These are phyloP conservation scores for Sternarchorhynchus goeldii DNA, from an alignment of 2,797 vertebrate species.

Conservation along the genomic window DNA sequence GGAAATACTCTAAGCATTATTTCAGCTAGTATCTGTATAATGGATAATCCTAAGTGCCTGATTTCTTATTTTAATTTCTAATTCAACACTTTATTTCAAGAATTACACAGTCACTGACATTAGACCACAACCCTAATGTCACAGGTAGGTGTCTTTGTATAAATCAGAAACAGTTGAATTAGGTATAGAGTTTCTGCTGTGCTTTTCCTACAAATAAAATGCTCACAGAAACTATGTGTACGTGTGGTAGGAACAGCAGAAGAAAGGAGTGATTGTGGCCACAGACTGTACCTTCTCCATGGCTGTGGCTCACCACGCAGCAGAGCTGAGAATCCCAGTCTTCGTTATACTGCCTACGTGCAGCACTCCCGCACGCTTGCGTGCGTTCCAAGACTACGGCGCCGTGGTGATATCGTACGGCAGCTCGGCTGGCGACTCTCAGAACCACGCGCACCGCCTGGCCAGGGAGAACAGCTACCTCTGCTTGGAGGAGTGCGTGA, in stretches of 20 bases:
- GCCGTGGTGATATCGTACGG: slow-evolving; percentile 89
- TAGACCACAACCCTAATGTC: background rate
- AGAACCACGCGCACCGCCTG: slow-evolving; percentile 80
- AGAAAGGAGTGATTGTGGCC: slow-evolving; percentile 88
- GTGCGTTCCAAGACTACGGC: slow-evolving; percentile 84
- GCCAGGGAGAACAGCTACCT: slow-evolving; percentile 85
- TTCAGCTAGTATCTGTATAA: no score
- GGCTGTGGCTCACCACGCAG: slow-evolving; percentile 86
- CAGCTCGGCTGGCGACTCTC: slow-evolving; percentile 74
- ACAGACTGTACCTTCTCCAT: slow-evolving; percentile 87
- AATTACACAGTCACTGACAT: background rate
- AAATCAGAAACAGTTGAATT: background rate
- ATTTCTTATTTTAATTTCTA: no score
- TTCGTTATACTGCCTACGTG: slow-evolving; percentile 83
- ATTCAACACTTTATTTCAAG: background rate
- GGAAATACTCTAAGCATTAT: no score
- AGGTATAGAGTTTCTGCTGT: no score
- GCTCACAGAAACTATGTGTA: background rate
- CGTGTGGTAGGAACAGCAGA: slow-evolving; percentile 82
- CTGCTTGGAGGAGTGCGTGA: slow-evolving; percentile 87
- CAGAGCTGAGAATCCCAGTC: slow-evolving; percentile 81
- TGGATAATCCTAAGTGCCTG: no score
- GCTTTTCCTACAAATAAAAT: background rate
- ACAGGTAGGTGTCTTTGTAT: background rate
- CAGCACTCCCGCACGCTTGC: slow-evolving; percentile 75